These are phyloP conservation scores for Penaeus indicus DNA, from an alignment of 1,140 invertebrate genomes.

Conservation along the genomic window DNA sequence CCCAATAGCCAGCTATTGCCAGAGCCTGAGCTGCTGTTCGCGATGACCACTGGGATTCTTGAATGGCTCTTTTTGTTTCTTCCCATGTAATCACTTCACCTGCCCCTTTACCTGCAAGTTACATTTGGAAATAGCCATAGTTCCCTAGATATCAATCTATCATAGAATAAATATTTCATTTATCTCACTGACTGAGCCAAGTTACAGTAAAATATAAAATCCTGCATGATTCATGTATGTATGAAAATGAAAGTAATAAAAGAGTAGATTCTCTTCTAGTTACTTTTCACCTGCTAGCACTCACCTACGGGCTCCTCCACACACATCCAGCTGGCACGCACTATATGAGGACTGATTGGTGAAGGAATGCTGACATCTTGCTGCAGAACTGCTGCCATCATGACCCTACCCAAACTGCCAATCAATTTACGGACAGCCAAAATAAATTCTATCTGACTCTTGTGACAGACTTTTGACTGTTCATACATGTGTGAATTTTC, in stretches of 20 bases:
- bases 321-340: conserved; percentile 1
- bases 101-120: too few species aligned
- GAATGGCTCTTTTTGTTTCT: not conserved
- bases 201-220: too few species aligned
- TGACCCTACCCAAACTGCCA: conserved; percentile 37
- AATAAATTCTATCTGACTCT: not conserved
- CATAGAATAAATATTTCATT: too few species aligned
- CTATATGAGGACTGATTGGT: conserved; percentile 30
- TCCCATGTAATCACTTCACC: too few species aligned
- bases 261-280: too few species aligned
- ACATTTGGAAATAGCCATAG: too few species aligned
- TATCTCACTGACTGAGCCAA: too few species aligned
- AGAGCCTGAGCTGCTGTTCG: conserved; percentile 34
- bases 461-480: too few species aligned
- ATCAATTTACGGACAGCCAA: conserved; percentile 26
- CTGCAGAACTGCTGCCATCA: conserved; percentile 14
- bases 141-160: too few species aligned
- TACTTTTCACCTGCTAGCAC: not conserved
- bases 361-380: conserved; percentile 6
- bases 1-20: conserved; percentile 40
- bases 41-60: not conserved
- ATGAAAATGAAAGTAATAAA: too few species aligned
- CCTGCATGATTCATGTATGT: too few species aligned
- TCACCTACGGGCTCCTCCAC: conserved; percentile 16
- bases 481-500: too few species aligned